Conservation (phyloP, 2,113 vertebrate genomes). For the Triplophysa siluroides region DNA sequence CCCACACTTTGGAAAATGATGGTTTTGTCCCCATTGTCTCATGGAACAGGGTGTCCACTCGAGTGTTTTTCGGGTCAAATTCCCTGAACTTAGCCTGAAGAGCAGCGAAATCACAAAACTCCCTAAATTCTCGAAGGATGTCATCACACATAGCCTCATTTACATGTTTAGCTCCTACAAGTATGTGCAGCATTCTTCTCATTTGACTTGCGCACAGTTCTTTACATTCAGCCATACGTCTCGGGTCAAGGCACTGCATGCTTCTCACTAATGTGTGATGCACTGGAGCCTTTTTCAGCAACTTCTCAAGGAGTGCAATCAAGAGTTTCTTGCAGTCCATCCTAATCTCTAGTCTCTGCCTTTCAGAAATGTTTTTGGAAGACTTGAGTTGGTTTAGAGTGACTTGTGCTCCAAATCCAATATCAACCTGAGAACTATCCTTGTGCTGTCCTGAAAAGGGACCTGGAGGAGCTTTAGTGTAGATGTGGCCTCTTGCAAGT, state of each 20-base stretch:
- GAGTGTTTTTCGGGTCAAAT: too few relatives aligned
- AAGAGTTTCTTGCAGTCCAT: slow-evolving; percentile 42
- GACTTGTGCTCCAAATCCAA: slow-evolving; percentile 14
- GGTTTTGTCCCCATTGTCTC: too few relatives aligned
- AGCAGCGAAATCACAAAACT: slow-evolving; percentile 38
- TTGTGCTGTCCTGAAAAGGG: slow-evolving; percentile 38
- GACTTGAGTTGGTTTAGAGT: background rate
- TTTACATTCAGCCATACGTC: slow-evolving; percentile 44
- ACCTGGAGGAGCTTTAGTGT: slow-evolving; percentile 45
- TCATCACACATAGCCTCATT: slow-evolving; percentile 37
- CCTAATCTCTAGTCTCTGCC: slow-evolving; percentile 36
- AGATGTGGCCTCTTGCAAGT: slow-evolving; percentile 39
- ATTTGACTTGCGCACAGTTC: slow-evolving; percentile 40
- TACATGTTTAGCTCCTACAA: slow-evolving; percentile 29
- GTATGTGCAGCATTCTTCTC: slow-evolving; percentile 37
- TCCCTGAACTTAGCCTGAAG: slow-evolving; percentile 35
- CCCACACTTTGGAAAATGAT: too few relatives aligned
- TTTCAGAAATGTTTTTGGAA: background rate
- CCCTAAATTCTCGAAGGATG: slow-evolving; percentile 34
- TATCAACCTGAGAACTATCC: slow-evolving; percentile 25
- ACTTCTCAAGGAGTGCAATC: slow-evolving; percentile 42
- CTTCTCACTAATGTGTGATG: too few relatives aligned
- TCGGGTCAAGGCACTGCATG: slow-evolving; percentile 47
- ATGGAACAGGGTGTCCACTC: too few relatives aligned
- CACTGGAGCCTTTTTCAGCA: slow-evolving; percentile 52